Base-by-base conservation (phyloP, 2,797 vertebrate genomes). In the Cyclura pinguis region DNA sequence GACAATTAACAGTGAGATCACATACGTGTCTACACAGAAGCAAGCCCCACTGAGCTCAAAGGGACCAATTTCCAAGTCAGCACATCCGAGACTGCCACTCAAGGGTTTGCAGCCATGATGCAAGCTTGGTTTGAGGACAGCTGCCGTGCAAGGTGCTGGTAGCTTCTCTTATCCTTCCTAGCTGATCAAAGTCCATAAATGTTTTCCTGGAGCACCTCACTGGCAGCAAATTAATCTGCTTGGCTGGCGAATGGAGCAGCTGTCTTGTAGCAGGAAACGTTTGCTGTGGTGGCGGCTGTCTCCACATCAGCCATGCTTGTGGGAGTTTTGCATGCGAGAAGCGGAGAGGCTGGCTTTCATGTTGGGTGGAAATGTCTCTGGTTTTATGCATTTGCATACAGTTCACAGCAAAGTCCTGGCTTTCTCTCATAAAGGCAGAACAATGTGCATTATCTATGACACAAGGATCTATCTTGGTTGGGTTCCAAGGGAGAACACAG, bases 321-420 rank as follows among this genome's bases (percentile, higher is more conserved):
- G 0, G 16, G 88, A 88, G 91, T 93, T 92, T 91, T 69, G 73
- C 91, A 85, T 85, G 93, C 87, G 87, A 86, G 52, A 47, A 84
- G 2, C 73, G 52, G 0, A 6, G 32, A 77, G 59, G 88, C 91
- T 16, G 0, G 69, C 12, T 0, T 10, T 0, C 0, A 59, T 86
- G 90, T 18, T 47, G n/a, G 80, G 35, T 87, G 0, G 72, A 69
- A 12, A 12, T 16, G 2, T 69, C 29, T 2, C 29, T 6, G 4
- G 29, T 12, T 10, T 69, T 29, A 69, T 82, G 16, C 13, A 10
- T 59, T 13, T 92, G 85, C 42, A 83, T n/a, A 5, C 14, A 0
- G 87, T 77, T 57, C 74, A 0, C 84, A 57, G 88, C 12, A 80
- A 64, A 52, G 35, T 22, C 29, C 29, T 67, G 50, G 86, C 86